Conservation (phyloP, 1,140 invertebrate species). For the Gerris buenoi region DNA sequence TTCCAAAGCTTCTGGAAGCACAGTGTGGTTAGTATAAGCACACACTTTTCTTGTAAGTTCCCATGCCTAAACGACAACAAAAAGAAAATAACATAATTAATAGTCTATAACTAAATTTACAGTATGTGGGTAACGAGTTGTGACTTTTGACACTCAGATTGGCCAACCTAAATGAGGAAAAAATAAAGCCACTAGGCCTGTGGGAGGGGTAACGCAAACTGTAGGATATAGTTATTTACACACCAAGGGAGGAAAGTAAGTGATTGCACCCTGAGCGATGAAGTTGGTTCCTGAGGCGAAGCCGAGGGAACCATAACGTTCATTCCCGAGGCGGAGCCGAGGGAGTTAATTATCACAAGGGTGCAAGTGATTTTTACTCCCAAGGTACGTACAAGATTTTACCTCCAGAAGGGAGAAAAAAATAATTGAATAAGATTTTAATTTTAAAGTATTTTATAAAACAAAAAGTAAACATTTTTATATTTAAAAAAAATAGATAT, state of each 20-base stretch:
- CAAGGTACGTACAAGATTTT: too few relatives aligned
- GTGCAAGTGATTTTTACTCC: too few relatives aligned
- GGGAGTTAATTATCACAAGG: not conserved
- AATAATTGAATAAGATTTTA: too few relatives aligned
- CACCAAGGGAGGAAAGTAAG: not conserved
- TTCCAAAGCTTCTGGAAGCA: conserved; percentile 94
- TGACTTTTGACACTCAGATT: too few relatives aligned
- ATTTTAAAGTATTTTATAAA: too few relatives aligned
- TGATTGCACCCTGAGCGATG: not conserved
- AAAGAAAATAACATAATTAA: not conserved
- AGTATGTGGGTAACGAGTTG: not conserved
- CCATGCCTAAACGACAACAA: conserved; percentile 58
- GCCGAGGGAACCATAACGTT: not conserved
- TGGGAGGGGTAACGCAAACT: not conserved
- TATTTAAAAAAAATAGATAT: too few relatives aligned
- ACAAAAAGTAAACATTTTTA: too few relatives aligned
- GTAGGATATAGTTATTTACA: not conserved
- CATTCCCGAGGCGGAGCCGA: not conserved
- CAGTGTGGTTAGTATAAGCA: conserved; percentile 98
- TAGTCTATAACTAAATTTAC: not conserved
- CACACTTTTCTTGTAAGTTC: conserved; percentile 73
- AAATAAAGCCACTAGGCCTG: too few relatives aligned
- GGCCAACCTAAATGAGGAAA: too few relatives aligned
- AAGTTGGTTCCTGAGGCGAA: not conserved
- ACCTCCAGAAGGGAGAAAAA: too few relatives aligned